phyloP scores from a whole-genome alignment of 1,140 invertebrate genomes.

The Onthophagus taurus region DNA sequence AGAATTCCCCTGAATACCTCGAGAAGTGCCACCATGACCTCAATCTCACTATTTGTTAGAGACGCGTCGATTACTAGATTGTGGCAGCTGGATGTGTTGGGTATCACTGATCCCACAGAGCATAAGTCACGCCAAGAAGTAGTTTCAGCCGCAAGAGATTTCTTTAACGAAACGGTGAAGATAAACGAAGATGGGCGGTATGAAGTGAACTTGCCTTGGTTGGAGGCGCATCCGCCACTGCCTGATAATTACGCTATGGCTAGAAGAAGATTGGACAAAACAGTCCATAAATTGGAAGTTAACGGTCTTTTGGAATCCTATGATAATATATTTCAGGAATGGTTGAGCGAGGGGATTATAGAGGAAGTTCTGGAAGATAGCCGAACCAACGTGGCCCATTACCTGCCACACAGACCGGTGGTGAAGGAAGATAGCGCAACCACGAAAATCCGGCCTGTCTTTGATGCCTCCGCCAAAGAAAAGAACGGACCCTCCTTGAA shows the following conservation, averaged over 20 bases:
- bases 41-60: not conserved
- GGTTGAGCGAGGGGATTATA: constrained; percentile 11
- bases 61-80: not conserved
- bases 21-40: not conserved
- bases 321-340: constrained; percentile 11
- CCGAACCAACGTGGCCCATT: constrained; percentile 9
- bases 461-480: constrained; percentile 20
- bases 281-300: not conserved
- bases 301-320: not conserved
- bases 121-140: not conserved
- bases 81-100: constrained; percentile 16
- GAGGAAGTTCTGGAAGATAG: not conserved
- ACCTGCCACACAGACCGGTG: constrained; percentile 14
- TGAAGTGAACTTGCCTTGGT: constrained; percentile 17
- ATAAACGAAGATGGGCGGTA: constrained; percentile 12
- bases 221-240: constrained; percentile 8
- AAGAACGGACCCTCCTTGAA: constrained; percentile 29
- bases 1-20: constrained; percentile 14
- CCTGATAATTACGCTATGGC: constrained; percentile 9
- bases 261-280: constrained; percentile 12
- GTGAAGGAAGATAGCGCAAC: constrained; percentile 11
- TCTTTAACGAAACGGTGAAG: not conserved
- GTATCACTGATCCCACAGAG: constrained; percentile 12
- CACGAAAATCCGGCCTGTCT: constrained; percentile 12
- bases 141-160: not conserved